A percentile compares a stretch with the other conserved stretches of the same genome.
phyloP scores from a whole-genome alignment of 2,797 vertebrate species.

The Propithecus perrieri region DNA sequence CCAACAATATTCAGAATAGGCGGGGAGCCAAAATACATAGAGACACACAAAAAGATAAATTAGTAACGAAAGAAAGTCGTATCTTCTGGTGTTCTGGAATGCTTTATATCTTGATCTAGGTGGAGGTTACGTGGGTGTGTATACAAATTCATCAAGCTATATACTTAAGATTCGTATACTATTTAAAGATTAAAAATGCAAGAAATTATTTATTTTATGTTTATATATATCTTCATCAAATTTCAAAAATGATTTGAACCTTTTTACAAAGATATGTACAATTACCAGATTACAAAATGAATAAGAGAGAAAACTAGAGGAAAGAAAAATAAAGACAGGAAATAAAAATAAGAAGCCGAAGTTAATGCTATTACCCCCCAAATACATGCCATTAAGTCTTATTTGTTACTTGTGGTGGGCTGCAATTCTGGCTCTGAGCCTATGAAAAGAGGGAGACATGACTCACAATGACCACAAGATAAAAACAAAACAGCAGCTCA shows the following conservation, averaged over 20 bases:
- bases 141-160: neutral
- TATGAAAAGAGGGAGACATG: slow-evolving; percentile 68
- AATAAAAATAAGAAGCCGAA: slow-evolving; percentile 63
- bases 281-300: slow-evolving; percentile 54
- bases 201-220: slow-evolving; percentile 10
- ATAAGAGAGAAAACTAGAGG: slow-evolving; percentile 30
- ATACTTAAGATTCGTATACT: neutral
- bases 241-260: slow-evolving; percentile 18
- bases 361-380: slow-evolving; percentile 34
- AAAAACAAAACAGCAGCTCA: slow-evolving; percentile 63
- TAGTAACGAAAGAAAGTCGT: slow-evolving; percentile 28
- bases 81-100: neutral
- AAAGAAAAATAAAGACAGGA: slow-evolving; percentile 71
- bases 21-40: neutral
- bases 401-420: slow-evolving; percentile 50
- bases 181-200: slow-evolving; percentile 21
- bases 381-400: slow-evolving; percentile 53
- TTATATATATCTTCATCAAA: neutral
- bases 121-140: neutral
- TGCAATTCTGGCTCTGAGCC: slow-evolving; percentile 62
- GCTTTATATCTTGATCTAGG: slow-evolving; percentile 24
- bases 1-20: slow-evolving; percentile 2
- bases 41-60: slow-evolving; percentile 11
- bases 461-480: slow-evolving; percentile 71
- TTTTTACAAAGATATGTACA: slow-evolving; percentile 27